Evolutionary conservation across 2,797 vertebrate species (phyloP), one percentile per base, ranked within the genome.

Genomic region (Darevskia nairensis): DNA sequence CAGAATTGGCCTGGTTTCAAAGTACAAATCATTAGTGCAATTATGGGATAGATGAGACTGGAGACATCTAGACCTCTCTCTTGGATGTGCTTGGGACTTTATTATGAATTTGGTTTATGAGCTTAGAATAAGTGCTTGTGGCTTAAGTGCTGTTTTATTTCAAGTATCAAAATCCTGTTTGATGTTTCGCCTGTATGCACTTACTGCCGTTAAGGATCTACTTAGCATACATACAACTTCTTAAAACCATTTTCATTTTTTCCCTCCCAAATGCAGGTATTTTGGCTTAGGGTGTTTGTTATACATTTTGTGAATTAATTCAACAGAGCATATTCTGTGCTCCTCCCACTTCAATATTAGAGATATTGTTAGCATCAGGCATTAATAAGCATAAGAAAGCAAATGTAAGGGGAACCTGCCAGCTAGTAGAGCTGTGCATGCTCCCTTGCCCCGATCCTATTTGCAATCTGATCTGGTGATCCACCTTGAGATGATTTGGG

Each of bases 131-230:
- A 88, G 9, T 82, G 68, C 71, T 68, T 55, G 41, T 41, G 0
- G 2, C 21, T 92, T 88, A 87, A 19, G 80, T 90, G 35, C 21
- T 90, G 88, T 89, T 90, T 41, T 89, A 3, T 91, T 91, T 91
- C 66, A 74, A 84, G 72, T 88, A 6, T 89, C 88, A 88, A 81
- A 71, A 80, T 80, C 35, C 32, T 90, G 44, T 1, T 91, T n/a
- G 3, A 66, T 39, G 23, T 71, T 81, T 80, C 39, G 81, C n/a
- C 81, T 88, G 86, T 59, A 72, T 89, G 29, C 68, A 11, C 15
- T 88, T 81, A 77, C 41, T 32, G 8, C 23, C 21, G 19, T 85
- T 81, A 77, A 81, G 64, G 41, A 85, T 69, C 25, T 61, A 77
- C 39, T 15, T 77, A 74, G 82, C 72, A 69, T 59, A 66, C 79